Base-by-base conservation (phyloP, 2,888 invertebrate species). In the Acleris holmiana region DNA sequence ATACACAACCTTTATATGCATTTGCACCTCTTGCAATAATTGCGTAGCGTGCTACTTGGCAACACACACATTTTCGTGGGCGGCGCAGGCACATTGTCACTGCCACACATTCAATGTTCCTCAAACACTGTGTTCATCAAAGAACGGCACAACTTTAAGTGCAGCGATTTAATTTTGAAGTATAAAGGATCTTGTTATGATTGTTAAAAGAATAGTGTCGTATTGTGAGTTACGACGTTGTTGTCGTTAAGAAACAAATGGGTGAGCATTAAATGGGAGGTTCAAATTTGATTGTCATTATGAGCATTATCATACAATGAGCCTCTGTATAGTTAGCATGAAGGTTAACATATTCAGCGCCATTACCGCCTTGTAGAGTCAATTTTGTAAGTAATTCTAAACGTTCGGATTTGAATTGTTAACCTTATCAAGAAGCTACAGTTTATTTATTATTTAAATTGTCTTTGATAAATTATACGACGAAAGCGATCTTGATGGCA, bases 181-280 rank as follows among this genome's bases (percentile, higher is more conserved):
- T 35, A 1, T 35, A 35, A 35, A 35, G 2, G 10, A 35, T 13
- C 35, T 35, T 13, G 35, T 13, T 35, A 35, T 13, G 35, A 13
- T 4, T 35, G 35, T 35, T 35, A 35, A 35, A 35, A 35, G 35
- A 13, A 35, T 35, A 35, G 13, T 35, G 35, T 35, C 35, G 10
- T 13, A 13, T 35, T 35, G 13, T 35, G 1, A 35, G 35, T 35
- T 35, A 35, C 35, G 13, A 4, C 35, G 13, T 13, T 35, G 35
- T 35, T 35, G 13, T 13, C 13, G 13, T 13, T 35, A 35, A 35
- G 13, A 13, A 13, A 8, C 35, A 60, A 55, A 60, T 65, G 65
- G 55, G 65, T 54, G 59, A 65, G 59, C 65, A 65, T 65, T 65
- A 50, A 65, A 65, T 65, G 65, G 65, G 65, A 55, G 65, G 65